A percentile compares a stretch with the other conserved stretches of the same genome.
Conservation (phyloP, 2,113 vertebrate species). For the Pseudonaja textilis region DNA sequence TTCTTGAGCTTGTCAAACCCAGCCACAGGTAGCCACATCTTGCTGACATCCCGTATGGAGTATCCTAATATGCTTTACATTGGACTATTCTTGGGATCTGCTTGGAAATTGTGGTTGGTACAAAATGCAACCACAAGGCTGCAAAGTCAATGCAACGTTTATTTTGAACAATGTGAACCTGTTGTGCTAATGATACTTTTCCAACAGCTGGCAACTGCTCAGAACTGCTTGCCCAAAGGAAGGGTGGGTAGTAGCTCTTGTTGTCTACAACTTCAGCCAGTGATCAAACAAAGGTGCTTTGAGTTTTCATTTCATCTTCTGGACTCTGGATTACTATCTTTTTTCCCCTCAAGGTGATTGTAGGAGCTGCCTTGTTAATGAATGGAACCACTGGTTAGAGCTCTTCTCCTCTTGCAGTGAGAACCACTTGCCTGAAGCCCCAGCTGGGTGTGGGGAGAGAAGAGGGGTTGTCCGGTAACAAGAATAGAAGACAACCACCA, state of each 20-base stretch:
- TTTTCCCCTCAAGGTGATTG: neutral
- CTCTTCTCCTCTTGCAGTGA: neutral
- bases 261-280: neutral
- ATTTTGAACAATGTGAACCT: neutral
- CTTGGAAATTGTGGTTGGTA: neutral
- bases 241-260: neutral
- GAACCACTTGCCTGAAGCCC: neutral
- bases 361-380: neutral
- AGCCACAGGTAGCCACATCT: neutral
- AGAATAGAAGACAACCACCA: neutral
- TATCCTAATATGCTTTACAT: neutral
- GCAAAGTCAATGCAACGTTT: neutral
- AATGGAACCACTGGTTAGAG: neutral
- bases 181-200: neutral
- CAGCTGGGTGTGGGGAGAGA: neutral
- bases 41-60: neutral
- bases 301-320: neutral
- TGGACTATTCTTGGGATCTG: neutral
- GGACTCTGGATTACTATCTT: neutral
- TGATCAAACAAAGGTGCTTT: neutral
- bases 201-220: neutral
- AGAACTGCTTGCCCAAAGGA: neutral
- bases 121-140: neutral
- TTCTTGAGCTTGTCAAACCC: neutral
- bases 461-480: neutral